Conservation (phyloP, 64 coral and sea anemone species). For the Stylophora pistillata region DNA sequence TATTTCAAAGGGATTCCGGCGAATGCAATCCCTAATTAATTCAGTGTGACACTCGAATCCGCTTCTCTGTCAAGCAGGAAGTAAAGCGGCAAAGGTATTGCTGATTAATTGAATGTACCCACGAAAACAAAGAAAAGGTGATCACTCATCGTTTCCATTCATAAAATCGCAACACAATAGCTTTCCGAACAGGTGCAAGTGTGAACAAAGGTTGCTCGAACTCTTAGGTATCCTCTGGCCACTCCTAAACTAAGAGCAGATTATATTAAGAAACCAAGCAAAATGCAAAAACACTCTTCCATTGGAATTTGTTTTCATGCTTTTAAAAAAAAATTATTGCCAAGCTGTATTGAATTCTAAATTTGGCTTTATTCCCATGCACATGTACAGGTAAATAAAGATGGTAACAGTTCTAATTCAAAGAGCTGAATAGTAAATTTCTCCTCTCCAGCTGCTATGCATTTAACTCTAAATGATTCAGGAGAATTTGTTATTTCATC, state of each 20-base stretch:
- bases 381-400: neutral
- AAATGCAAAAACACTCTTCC: neutral
- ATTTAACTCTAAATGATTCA: no score
- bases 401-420: neutral
- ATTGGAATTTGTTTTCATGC: neutral
- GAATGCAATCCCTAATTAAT: neutral
- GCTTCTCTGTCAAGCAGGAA: neutral
- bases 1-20: neutral
- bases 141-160: neutral
- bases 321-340: neutral
- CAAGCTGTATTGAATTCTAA: neutral
- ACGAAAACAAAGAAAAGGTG: neutral
- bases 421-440: neutral
- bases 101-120: neutral
- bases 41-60: neutral
- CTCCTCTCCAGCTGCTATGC: no score
- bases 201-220: neutral
- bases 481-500: no score
- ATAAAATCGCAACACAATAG: neutral
- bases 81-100: neutral
- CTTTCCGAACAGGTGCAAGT: neutral
- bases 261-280: neutral
- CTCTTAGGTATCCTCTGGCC: neutral
- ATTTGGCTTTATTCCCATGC: neutral
- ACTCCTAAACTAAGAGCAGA: neutral